Conservation (phyloP, 2,888 invertebrate genomes). For the Mycalesis mineus region DNA sequence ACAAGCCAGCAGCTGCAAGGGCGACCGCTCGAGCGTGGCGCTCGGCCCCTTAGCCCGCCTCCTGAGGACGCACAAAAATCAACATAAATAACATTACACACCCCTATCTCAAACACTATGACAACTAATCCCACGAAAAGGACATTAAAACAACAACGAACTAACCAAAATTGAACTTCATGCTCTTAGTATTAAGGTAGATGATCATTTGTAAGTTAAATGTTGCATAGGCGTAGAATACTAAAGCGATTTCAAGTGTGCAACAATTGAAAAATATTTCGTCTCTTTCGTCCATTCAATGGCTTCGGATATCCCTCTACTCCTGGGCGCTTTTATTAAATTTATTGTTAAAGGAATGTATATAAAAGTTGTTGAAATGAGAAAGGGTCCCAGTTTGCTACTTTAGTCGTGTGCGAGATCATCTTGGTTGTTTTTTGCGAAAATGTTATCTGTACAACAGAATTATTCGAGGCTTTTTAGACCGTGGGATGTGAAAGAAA, state of each 20-base stretch:
- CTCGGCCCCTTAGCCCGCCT: conserved; percentile 70
- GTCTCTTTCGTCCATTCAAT: conserved; percentile 74
- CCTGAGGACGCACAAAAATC: conserved; percentile 69
- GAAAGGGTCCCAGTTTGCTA: conserved; percentile 67
- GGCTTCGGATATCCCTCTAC: conserved; percentile 63
- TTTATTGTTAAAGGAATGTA: conserved; percentile 76
- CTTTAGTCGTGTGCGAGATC: conserved; percentile 53
- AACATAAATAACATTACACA: conserved; percentile 78
- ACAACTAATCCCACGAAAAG: conserved; percentile 40
- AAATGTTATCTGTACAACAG: conserved; percentile 61
- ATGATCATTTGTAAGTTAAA: conserved; percentile 27
- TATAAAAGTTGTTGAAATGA: conserved; percentile 74
- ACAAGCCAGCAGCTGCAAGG: conserved; percentile 65
- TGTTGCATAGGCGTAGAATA: conserved; percentile 35
- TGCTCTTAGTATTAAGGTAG: conserved; percentile 28
- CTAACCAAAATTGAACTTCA: conserved; percentile 33
- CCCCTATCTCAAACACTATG: conserved; percentile 74
- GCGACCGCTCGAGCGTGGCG: conserved; percentile 62
- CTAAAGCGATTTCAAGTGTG: conserved; percentile 53
- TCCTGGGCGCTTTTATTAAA: conserved; percentile 71
- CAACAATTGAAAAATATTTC: conserved; percentile 78
- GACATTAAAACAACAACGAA: conserved; percentile 30
- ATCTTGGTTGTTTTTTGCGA: conserved; percentile 37
- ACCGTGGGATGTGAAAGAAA: conserved; percentile 79
- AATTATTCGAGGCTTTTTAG: conserved; percentile 78